Evolutionary conservation across 2,113 vertebrate species (phyloP).

Genomic region (Chlorodrepanis virens): DNA sequence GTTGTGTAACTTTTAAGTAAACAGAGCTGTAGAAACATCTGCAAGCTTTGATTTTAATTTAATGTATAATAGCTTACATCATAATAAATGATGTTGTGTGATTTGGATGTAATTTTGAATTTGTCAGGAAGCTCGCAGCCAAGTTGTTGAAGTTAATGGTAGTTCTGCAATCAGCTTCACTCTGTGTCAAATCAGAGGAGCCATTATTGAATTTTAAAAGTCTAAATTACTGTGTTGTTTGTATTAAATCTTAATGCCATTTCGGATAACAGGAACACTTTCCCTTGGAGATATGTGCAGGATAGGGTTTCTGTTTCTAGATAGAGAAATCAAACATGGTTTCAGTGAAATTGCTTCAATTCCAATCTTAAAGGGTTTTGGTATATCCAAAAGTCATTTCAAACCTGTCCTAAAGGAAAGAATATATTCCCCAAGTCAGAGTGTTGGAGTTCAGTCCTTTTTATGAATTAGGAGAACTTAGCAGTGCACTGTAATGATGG

Average conservation of each 20-base stretch:
- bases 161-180: conserved; percentile 20
- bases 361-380: background rate
- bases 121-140: conserved; percentile 6
- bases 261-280: background rate
- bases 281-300: background rate
- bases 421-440: background rate
- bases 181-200: conserved; percentile 6
- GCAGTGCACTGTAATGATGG: background rate
- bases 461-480: background rate
- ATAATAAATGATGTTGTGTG: conserved; percentile 14
- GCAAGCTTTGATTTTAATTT: conserved; percentile 48
- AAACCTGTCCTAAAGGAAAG: background rate
- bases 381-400: conserved; percentile 5
- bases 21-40: background rate
- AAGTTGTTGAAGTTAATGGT: conserved; percentile 40
- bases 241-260: conserved; percentile 31
- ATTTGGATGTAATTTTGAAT: conserved; percentile 39
- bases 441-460: background rate
- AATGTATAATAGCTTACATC: conserved; percentile 3
- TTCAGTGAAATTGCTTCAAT: background rate
- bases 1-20: background rate
- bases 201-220: conserved; percentile 51
- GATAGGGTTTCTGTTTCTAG: background rate
- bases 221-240: conserved; percentile 17
- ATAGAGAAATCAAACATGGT: background rate